Evolutionary conservation across 2,888 invertebrate genomes (phyloP), one percentile per base, ranked within the genome.

Genomic region (Pristionchus mayeri): DNA sequence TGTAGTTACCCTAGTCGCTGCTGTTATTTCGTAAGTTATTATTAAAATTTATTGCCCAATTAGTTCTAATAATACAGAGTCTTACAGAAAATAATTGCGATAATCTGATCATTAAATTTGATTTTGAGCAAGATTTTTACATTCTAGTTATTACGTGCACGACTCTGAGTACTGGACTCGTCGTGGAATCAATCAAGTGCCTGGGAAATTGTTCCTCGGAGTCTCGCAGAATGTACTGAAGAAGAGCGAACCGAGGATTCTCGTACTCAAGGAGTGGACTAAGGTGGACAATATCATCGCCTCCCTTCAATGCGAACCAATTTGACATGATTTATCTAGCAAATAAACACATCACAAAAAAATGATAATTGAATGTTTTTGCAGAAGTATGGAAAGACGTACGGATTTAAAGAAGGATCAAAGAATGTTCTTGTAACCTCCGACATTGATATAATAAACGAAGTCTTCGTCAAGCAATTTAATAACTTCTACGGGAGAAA

Each of bases 401-500:
- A 79, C 79, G 87, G 87, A 6, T 71, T 84, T 48, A 67, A 86
- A 18, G 86, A 86, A 44, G 88, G 88, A 18, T 44, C 54, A 16
- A 16, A 76, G 50, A 86, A 86, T 44, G 90, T 93, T 0, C 85
- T 93, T 21, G 93, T 93, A 4, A 93, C 93, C 6, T 91, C 93
- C 30, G 93, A 93, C 86, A 89, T 91, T 4, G 92, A 93, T 16
- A 82, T 93, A 13, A 85, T 93, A 37, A 91, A 92, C 50, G 92
- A 93, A 85, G 92, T 93, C 7, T 92, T 93, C 85, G 90, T 93
- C 44, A 93, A 93, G 87, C 91, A 93, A 86, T 93, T 93, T 86
- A 90, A 90, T 83, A 90, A 91, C 75, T 93, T 93, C 87, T 92
- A 93, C 83, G 85, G 76, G 18, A 24, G 87, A 40, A 83, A 75